Evolutionary conservation across 2,888 invertebrate genomes (phyloP), one percentile per base, ranked within the genome.

Genomic region (Cremastobaeus sp.): DNA sequence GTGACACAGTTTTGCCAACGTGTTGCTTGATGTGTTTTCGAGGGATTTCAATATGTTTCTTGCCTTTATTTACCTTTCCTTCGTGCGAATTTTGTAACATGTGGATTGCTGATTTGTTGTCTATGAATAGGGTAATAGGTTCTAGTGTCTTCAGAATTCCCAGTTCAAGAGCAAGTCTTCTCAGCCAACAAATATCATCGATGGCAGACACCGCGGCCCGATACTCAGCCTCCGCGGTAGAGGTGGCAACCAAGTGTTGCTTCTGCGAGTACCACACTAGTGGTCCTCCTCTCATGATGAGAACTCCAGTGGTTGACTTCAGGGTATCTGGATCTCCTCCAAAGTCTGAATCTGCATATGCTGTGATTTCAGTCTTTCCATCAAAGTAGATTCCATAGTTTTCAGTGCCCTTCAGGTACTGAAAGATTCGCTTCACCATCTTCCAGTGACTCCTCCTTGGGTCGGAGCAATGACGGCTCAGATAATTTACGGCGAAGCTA

Each of bases 1-100:
- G n/a, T 25, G 25, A 25, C 25, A 8, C 4, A 25, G 25, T 25
- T 25, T 25, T 25, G 8, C 25, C 25, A 82, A n/a, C 34, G n/a
- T 34, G n/a, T 11, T 25, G 25, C 25, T 25, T 25, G 8, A 25
- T 25, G 8, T 25, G 25, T 25, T 25, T 25, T 5, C 25, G 25
- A 3, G 25, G 25, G 8, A 25, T 25, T 25, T 25, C 25, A 25
- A 25, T 25, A n/a, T n/a, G 25, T 25, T 25, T 25, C 8, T 25
- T 25, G 3, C 25, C 25, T 25, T 25, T 25, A 25, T 25, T 25
- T 25, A 25, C 8, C 8, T 25, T 25, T 5, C 25, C 25, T 25
- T 25, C 25, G 25, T 25, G 25, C 25, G 25, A 25, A 8, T 25
- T 25, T 25, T 25, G 25, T 8, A 25, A 25, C 25, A 25, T 25